These are phyloP conservation scores for Brachionus paranguensis DNA, from an alignment of 1,140 invertebrate species.

Conservation along the genomic window DNA sequence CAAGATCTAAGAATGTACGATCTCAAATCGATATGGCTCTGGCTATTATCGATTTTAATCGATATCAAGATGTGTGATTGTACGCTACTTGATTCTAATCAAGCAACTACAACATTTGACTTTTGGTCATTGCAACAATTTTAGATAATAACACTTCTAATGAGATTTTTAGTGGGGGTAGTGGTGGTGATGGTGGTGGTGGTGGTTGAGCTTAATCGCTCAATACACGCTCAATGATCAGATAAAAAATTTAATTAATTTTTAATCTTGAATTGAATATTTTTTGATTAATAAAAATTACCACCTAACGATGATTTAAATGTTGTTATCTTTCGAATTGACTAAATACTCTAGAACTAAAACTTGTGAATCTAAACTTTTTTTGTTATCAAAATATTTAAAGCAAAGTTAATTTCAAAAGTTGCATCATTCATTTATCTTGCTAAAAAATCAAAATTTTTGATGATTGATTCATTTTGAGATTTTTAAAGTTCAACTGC, in stretches of 20 bases:
- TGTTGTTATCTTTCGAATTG: background rate
- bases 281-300: background rate
- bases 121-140: constrained; percentile 30
- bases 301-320: background rate
- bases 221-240: background rate
- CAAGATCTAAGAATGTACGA: constrained; percentile 1
- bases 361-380: background rate
- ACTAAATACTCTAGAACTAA: background rate
- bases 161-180: background rate
- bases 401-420: too few species aligned
- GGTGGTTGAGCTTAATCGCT: background rate
- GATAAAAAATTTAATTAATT: background rate
- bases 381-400: background rate
- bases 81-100: background rate
- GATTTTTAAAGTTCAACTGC: too few species aligned
- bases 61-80: constrained; percentile 29
- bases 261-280: background rate
- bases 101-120: background rate
- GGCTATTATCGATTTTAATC: constrained; percentile 18
- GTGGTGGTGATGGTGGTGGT: background rate
- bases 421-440: too few species aligned
- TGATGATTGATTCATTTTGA: too few species aligned
- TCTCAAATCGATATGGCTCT: constrained; percentile 29
- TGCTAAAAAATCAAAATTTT: too few species aligned
- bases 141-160: constrained; percentile 3